Percentiles rank a stretch among this genome's conserved stretches.
Evolutionary conservation across 2,797 vertebrate genomes (phyloP).

Genomic region (Coracias cyanogaster): DNA sequence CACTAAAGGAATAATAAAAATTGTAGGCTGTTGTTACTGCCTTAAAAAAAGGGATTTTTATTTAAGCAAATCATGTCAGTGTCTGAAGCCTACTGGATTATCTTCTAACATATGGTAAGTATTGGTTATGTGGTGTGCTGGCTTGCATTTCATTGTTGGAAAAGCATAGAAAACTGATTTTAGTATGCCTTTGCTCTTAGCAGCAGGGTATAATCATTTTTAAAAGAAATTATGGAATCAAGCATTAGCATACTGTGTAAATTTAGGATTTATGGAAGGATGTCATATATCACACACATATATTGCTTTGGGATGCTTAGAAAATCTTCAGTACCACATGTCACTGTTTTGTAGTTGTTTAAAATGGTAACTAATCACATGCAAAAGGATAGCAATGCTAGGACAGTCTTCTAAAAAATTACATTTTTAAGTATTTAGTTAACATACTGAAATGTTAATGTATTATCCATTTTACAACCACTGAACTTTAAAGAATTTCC

Average conservation of each 20-base stretch:
- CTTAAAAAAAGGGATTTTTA: slow-evolving; percentile 64
- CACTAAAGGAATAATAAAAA: slow-evolving; percentile 63
- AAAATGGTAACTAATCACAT: slow-evolving; percentile 51
- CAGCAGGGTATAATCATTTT: slow-evolving; percentile 74
- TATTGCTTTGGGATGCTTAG: slow-evolving; percentile 63
- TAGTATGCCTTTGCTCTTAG: slow-evolving; percentile 72
- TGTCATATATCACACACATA: slow-evolving; percentile 56
- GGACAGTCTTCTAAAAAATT: neutral
- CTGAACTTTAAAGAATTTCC: slow-evolving; percentile 17
- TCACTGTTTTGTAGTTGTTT: slow-evolving; percentile 66
- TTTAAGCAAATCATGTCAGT: slow-evolving; percentile 71
- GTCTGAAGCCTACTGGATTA: slow-evolving; percentile 73
- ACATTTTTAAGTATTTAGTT: slow-evolving; percentile 46
- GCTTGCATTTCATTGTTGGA: slow-evolving; percentile 71
- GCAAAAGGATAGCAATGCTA: slow-evolving; percentile 28
- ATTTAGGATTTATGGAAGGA: slow-evolving; percentile 72
- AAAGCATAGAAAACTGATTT: slow-evolving; percentile 78
- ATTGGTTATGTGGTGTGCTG: slow-evolving; percentile 64
- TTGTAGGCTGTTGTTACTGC: slow-evolving; percentile 34
- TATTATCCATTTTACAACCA: slow-evolving; percentile 34
- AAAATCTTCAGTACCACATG: slow-evolving; percentile 64
- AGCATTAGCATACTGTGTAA: slow-evolving; percentile 70
- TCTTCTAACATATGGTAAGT: slow-evolving; percentile 72
- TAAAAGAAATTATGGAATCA: slow-evolving; percentile 76
- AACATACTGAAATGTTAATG: slow-evolving; percentile 41